These are phyloP conservation scores for Dryobota labecula DNA, from an alignment of 2,888 invertebrate genomes.

Conservation along the genomic window DNA sequence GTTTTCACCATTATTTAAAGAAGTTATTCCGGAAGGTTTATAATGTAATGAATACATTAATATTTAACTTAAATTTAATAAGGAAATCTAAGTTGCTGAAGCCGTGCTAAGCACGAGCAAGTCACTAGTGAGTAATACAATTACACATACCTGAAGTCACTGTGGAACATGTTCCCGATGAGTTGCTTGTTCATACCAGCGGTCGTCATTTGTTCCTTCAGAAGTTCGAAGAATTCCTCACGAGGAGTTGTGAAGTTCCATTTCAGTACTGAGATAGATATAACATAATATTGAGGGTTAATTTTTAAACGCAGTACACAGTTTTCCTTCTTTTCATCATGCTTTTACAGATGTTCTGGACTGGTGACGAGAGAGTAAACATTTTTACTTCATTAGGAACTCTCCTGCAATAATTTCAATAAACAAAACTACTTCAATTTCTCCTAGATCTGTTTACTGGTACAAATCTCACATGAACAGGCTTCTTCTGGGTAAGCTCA, in stretches of 20 bases:
- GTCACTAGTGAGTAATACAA: background rate
- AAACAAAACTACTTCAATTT: background rate
- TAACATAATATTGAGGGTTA: background rate
- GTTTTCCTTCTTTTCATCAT: background rate
- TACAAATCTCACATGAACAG: slow-evolving; percentile 3
- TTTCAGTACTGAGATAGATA: slow-evolving; percentile 91
- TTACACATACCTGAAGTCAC: slow-evolving; percentile 93
- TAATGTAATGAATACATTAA: no score
- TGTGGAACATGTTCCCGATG: slow-evolving; percentile 97
- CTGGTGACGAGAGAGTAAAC: no score
- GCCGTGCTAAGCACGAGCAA: background rate
- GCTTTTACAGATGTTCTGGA: background rate
- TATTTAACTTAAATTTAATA: no score
- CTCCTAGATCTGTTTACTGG: background rate
- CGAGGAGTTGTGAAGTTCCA: slow-evolving; percentile 99
- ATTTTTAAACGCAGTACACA: background rate
- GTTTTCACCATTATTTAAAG: background rate
- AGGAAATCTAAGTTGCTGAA: background rate
- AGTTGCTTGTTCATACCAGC: slow-evolving; percentile 97
- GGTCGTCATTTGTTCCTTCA: slow-evolving; percentile 97
- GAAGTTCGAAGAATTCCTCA: slow-evolving; percentile 97
- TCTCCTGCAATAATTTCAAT: background rate
- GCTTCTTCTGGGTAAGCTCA: no score
- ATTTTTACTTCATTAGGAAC: no score
- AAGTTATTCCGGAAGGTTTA: background rate